phyloP scores from a whole-genome alignment of 2,888 invertebrate species.

The Eupelmus urozonus region DNA sequence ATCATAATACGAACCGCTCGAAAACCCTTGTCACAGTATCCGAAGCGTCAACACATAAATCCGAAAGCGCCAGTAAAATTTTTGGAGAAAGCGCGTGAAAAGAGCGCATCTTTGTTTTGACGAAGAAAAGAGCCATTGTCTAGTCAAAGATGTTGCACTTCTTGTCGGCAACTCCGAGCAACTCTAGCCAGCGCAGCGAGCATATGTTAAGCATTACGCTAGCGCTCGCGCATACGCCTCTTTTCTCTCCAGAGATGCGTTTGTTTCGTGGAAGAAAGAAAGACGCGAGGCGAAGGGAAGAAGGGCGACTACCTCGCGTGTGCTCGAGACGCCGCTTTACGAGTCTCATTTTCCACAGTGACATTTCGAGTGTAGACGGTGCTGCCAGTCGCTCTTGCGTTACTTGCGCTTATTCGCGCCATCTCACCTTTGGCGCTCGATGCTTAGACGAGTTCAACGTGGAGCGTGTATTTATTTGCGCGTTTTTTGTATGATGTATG shows the following conservation, averaged over 20 bases:
- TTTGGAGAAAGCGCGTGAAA: conserved; percentile 35
- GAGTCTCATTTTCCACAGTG: conserved; percentile 72
- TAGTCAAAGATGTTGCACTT: neutral
- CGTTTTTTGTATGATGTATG: no score
- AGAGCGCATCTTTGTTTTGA: neutral
- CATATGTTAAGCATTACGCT: conserved; percentile 41
- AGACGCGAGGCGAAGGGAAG: conserved; percentile 14
- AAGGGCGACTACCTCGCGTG: conserved; percentile 66
- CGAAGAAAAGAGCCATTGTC: conserved; percentile 31
- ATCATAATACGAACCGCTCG: no score
- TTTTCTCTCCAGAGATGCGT: conserved; percentile 25
- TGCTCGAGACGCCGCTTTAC: conserved; percentile 70
- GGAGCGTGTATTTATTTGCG: no score
- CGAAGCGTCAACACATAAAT: neutral
- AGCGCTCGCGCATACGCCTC: neutral
- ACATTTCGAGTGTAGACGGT: neutral
- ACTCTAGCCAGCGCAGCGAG: neutral
- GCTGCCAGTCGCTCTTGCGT: no score
- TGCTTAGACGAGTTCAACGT: no score
- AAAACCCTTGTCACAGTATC: neutral
- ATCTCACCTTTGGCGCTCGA: neutral
- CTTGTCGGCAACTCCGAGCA: neutral
- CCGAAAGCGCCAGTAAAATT: neutral
- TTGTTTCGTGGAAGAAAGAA: conserved; percentile 40
- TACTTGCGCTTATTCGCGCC: neutral